Conservation (phyloP, 2,888 invertebrate genomes). For the Apantesis nais region DNA sequence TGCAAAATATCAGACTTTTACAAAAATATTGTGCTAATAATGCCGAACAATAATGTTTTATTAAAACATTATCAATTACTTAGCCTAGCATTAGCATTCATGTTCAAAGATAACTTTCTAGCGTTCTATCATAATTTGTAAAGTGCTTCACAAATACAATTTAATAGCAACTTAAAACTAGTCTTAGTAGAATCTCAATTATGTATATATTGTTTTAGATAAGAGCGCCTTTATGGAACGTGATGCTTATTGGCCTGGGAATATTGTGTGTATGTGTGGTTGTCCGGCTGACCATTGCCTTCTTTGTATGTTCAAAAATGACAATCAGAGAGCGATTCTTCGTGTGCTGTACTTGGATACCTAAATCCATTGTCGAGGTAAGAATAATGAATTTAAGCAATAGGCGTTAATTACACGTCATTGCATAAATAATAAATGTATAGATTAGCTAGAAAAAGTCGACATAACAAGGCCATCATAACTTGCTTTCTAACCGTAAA, state of each 20-base stretch:
- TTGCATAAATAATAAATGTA: not conserved
- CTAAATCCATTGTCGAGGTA: slow-evolving; percentile 90
- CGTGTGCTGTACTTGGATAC: slow-evolving; percentile 88
- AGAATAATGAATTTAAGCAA: not conserved
- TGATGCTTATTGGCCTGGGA: slow-evolving; percentile 70
- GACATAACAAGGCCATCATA: not conserved
- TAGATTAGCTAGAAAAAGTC: not conserved
- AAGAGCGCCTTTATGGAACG: slow-evolving; percentile 53
- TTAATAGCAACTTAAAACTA: not conserved
- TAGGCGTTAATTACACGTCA: not conserved
- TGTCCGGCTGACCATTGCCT: slow-evolving; percentile 61
- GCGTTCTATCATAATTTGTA: too few species aligned
- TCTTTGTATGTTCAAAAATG: slow-evolving; percentile 75
- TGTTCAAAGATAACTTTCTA: not conserved
- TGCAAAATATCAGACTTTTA: not conserved
- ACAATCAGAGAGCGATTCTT: slow-evolving; percentile 86
- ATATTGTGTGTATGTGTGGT: slow-evolving; percentile 67
- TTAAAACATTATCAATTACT: too few species aligned
- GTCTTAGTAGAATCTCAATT: not conserved
- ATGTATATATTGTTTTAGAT: slow-evolving; percentile 58
- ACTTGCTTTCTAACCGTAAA: not conserved
- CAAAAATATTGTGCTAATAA: not conserved
- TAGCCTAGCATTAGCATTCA: too few species aligned
- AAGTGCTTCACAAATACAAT: too few species aligned
- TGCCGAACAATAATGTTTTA: too few species aligned